Evolutionary conservation across 1,140 invertebrate species (phyloP), one percentile per base, ranked within the genome.

Genomic region (Oryctes rhinoceros): DNA sequence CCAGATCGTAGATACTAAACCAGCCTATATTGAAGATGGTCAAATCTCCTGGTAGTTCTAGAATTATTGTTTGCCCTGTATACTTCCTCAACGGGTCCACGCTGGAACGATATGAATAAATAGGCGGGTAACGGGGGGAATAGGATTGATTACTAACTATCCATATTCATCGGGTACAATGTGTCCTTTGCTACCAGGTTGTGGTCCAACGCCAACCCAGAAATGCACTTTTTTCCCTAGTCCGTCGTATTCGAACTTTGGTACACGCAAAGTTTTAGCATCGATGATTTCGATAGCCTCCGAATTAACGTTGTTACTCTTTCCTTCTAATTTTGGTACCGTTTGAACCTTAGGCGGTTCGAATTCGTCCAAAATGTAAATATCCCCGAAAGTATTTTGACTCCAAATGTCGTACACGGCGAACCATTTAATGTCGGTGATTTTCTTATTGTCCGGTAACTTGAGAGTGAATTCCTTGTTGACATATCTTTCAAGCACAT

Each of bases 91-190:
- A 87, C 13, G 93, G 90, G 86, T 94, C 92, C 79, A 96, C 87
- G 85, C 94, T 96, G 18, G 15, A 76, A 47, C 3, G 9, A 10
- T 37, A 15, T 37, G 9, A 13, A 20, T 7, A 7, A 44, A 0
- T 7, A 44, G 3, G 5, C 9, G 39, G 39, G 2, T 47, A 47
- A 1, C 0, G 65, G 10, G 9, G 35, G 24, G 10, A 71, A 18
- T 47, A 48, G 9, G 18, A 76, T 80, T 81, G 93, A 76, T 80
- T 81, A 93, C 95, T 95, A 89, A 97, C 96, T 97, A 97, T 91
- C 96, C 96, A 83, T 94, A 92, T 89, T 98, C 96, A 88, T 98
- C 96, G 2, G 96, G 96, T 80, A 97, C 92, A 89, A 94, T 94
- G 47, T 87, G 89, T 1, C 96, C 96, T 82, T 94, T 93, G 10